A percentile compares a stretch with the other conserved stretches of the same genome.
Evolutionary conservation across 2,797 vertebrate species (phyloP).

Genomic region (Tamandua tetradactyla): DNA sequence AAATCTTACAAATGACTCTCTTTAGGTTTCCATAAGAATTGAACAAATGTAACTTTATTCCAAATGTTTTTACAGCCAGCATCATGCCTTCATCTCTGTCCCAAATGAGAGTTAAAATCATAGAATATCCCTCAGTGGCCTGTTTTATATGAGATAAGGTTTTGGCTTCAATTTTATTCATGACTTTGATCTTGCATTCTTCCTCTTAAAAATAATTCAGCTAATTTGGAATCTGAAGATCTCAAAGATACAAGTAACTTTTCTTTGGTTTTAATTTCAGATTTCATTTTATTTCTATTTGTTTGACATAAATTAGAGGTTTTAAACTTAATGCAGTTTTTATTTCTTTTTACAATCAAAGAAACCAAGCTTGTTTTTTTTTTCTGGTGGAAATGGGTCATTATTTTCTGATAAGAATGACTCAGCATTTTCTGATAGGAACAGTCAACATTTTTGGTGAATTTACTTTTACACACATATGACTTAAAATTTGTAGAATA

Average conservation of each 20-base stretch:
- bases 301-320: not conserved
- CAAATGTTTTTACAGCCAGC: conserved; percentile 35
- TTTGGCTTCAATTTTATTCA: conserved; percentile 68
- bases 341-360: not conserved
- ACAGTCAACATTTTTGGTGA: not conserved
- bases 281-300: not conserved
- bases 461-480: not conserved
- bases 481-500: not conserved
- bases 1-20: not conserved
- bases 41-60: conserved; percentile 63
- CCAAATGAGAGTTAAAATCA: conserved; percentile 14
- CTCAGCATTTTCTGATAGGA: too few species aligned
- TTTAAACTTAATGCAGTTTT: conserved; percentile 23
- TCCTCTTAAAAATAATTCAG: conserved; percentile 60
- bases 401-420: too few species aligned
- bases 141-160: conserved; percentile 74
- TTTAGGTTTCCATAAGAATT: conserved; percentile 58
- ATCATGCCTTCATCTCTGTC: not conserved
- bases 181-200: conserved; percentile 67
- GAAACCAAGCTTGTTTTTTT: not conserved
- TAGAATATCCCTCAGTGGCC: not conserved
- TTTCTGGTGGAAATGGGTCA: not conserved
- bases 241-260: conserved; percentile 60
- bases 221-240: conserved; percentile 57
- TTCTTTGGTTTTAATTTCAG: conserved; percentile 56